A percentile compares a stretch with the other conserved stretches of the same genome.
phyloP scores from a whole-genome alignment of 2,888 invertebrate genomes.

The Dryomyza anilis region DNA sequence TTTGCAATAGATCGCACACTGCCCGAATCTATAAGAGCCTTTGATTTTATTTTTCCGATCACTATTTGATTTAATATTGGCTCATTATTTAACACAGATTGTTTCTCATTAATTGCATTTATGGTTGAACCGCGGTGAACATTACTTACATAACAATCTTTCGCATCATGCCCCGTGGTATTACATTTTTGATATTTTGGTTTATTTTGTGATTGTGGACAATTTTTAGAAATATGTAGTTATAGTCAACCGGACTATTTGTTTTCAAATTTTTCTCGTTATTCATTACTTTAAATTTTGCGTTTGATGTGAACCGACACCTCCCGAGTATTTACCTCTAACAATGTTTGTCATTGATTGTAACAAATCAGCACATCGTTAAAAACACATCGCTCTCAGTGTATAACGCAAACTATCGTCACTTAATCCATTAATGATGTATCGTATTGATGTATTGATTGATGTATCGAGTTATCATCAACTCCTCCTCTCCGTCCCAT shows the following conservation, averaged over 20 bases:
- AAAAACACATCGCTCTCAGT: neutral
- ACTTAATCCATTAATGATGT: neutral
- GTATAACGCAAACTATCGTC: neutral
- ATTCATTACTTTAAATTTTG: neutral
- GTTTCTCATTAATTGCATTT: neutral
- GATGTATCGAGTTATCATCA: neutral
- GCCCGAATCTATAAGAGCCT: constrained; percentile 27
- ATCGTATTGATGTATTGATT: neutral
- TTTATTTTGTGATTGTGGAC: neutral
- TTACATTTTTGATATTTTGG: neutral
- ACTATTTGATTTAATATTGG: neutral
- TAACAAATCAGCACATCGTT: neutral
- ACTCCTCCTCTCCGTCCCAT: neutral
- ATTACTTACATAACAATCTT: neutral
- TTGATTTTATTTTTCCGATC: neutral
- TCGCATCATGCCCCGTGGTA: neutral
- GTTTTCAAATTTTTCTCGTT: neutral
- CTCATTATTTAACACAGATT: neutral
- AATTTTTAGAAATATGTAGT: neutral
- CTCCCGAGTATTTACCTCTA: neutral
- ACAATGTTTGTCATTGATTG: neutral
- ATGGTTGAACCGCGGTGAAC: neutral
- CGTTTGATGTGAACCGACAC: neutral
- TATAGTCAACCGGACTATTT: neutral
- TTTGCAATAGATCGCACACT: constrained; percentile 19